Evolutionary conservation across 2,113 vertebrate genomes (phyloP), one percentile per base, ranked within the genome.

Genomic region (Murina feae): DNA sequence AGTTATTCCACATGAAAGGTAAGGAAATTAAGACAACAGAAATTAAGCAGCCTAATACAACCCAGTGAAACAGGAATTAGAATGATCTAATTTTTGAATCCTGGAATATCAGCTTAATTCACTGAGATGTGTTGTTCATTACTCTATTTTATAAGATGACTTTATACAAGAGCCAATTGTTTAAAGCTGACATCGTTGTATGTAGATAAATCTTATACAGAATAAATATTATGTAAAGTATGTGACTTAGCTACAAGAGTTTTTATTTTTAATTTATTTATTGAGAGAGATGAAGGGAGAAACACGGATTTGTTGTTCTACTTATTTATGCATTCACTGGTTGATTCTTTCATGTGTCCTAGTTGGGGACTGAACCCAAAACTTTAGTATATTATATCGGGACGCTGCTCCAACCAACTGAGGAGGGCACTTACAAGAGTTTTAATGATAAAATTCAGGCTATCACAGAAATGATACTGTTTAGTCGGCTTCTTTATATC

Each of bases 221-320:
- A 96, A 96, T 96, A 97, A 95, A 95, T 78, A 66, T 86, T 82
- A 91, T 79, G 7, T 94, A 93, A 96, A 86, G 42, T 78, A 86
- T 63, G 30, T 81, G 53, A 89, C 63, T 96, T 93, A 60, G 25
- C 58, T 60, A 60, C 58, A 60, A 60, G 58, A 60, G 58, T 60
- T 28, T 28, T 60, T 60, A 25, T 60, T 60, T 60, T 60, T 60
- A 60, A 55, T 28, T 60, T 60, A 49, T 49, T 49, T 49, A 60
- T 60, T 60, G 65, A 66, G 32, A 66, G 32, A n/a, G 32, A 35
- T 66, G 65, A 66, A 65, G 28, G 30, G 63, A 65, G 63, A 65
- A 65, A n/a, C 13, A n/a, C 30, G 7, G 5, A 65, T 65, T 66
- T 66, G 63, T 18, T 66, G 32, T 66, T 17, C 63, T 32, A 65